Evolutionary conservation across 2,113 vertebrate species (phyloP), one percentile per base, ranked within the genome.

Genomic region (Damaliscus lunatus): DNA sequence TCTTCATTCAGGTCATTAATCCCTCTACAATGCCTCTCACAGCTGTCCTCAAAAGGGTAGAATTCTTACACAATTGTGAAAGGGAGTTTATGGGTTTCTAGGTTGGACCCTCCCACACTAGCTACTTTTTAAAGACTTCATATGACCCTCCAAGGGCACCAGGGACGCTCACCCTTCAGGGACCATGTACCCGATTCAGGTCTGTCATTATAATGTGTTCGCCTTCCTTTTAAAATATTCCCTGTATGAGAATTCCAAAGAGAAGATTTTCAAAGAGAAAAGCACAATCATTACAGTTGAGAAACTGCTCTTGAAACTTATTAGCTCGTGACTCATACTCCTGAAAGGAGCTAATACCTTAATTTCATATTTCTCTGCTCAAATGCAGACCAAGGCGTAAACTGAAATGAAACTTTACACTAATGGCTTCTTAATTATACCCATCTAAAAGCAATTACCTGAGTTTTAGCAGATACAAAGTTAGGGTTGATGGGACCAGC

Each of bases 381-480:
- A 99, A 99, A 99, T 98, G 98, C 98, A 99, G 98, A 99, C 99
- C 98, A 98, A 99, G 98, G 98, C 98, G 67, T 98, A 99, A 99
- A 99, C 98, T 97, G 98, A 98, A 98, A 99, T 99, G 99, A 98
- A 99, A 99, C 99, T 99, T 98, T 98, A 98, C 98, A 98, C 98
- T 99, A 99, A 99, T 99, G 98, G 98, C 92, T 99, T 99, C 99
- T 99, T 99, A 99, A 99, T 99, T 99, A 99, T 98, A 98, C 97
- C 99, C 98, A 99, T 99, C 98, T 99, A 99, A 99, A 99, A 99
- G 98, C 99, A 99, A 99, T 99, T 99, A 99, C 98, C 98, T 99
- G 98, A 98, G 98, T 98, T 98, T 98, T 98, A 99, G 98, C 98
- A 98, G 98, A 99, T 98, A 98, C 98, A 98, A 97, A 99, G 99